These are phyloP conservation scores for Orussus abietinus DNA, from an alignment of 1,140 invertebrate genomes.

Conservation along the genomic window DNA sequence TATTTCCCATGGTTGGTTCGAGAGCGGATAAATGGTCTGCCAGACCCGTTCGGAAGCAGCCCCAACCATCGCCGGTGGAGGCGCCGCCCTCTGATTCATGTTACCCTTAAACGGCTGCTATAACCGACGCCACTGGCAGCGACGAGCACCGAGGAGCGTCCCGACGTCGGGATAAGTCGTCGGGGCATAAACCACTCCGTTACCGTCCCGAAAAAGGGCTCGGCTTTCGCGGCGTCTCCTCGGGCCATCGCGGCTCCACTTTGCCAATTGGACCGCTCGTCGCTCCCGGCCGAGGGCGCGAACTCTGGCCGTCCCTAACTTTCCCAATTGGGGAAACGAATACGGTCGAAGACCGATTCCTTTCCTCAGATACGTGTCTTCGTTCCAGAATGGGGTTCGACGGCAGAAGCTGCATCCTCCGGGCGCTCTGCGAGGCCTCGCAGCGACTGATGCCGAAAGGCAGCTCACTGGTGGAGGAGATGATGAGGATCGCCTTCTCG, in stretches of 20 bases:
- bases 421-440: slow-evolving; percentile 67
- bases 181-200: slow-evolving; percentile 14
- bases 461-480: slow-evolving; percentile 66
- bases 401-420: slow-evolving; percentile 62
- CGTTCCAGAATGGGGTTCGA: slow-evolving; percentile 65
- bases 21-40: slow-evolving; percentile 29
- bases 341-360: too few species aligned
- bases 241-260: too few species aligned
- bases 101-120: slow-evolving; percentile 18
- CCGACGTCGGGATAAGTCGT: slow-evolving; percentile 3
- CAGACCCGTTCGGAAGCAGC: slow-evolving; percentile 28
- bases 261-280: too few species aligned
- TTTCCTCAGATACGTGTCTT: too few species aligned
- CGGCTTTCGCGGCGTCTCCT: too few species aligned
- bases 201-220: too few species aligned
- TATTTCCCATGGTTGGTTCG: slow-evolving; percentile 22
- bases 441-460: slow-evolving; percentile 60
- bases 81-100: slow-evolving; percentile 24
- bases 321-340: too few species aligned
- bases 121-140: neutral
- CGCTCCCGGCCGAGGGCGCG: too few species aligned
- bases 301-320: too few species aligned
- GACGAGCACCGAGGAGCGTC: too few species aligned
- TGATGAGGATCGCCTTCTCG: slow-evolving; percentile 68
- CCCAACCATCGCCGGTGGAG: slow-evolving; percentile 9